Conservation (phyloP, 2,888 invertebrate genomes). For the Hyles lineata region DNA sequence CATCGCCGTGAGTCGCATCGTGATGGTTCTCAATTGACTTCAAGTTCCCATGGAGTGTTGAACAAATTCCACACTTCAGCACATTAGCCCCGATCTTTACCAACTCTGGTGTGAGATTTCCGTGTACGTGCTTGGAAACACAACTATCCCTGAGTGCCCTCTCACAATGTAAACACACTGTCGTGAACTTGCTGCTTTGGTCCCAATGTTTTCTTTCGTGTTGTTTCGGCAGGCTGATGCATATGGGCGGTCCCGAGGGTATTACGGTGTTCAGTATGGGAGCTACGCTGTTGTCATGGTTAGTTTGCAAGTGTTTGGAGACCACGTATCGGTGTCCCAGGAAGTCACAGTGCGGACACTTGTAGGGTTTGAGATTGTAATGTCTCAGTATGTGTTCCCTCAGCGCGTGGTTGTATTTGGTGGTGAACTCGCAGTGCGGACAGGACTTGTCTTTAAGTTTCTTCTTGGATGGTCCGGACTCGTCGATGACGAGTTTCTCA, state of each 20-base stretch:
- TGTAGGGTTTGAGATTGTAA: slow-evolving; percentile 72
- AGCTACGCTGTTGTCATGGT: slow-evolving; percentile 55
- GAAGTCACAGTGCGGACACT: slow-evolving; percentile 71
- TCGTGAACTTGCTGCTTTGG: slow-evolving; percentile 31
- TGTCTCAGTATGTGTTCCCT: slow-evolving; percentile 76
- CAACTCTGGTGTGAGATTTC: slow-evolving; percentile 51
- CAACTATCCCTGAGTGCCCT: slow-evolving; percentile 49
- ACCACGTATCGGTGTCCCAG: slow-evolving; percentile 56
- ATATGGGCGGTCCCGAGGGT: slow-evolving; percentile 45
- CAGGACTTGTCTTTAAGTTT: slow-evolving; percentile 48
- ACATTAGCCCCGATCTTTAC: slow-evolving; percentile 67
- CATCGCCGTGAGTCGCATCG: slow-evolving; percentile 48
- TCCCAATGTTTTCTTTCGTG: slow-evolving; percentile 30
- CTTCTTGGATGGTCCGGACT: slow-evolving; percentile 40
- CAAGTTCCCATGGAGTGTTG: slow-evolving; percentile 58
- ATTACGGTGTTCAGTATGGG: slow-evolving; percentile 41
- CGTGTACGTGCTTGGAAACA: slow-evolving; percentile 54
- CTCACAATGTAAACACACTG: slow-evolving; percentile 66
- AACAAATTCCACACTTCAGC: slow-evolving; percentile 76
- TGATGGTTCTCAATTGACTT: slow-evolving; percentile 67
- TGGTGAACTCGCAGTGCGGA: slow-evolving; percentile 57
- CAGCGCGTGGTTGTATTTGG: slow-evolving; percentile 48
- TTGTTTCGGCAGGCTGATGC: slow-evolving; percentile 23
- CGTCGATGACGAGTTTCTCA: slow-evolving; percentile 61
- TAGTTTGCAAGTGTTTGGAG: slow-evolving; percentile 55